These are phyloP conservation scores for Pleuronectes platessa DNA, from an alignment of 2,113 vertebrate species.

Conservation along the genomic window DNA sequence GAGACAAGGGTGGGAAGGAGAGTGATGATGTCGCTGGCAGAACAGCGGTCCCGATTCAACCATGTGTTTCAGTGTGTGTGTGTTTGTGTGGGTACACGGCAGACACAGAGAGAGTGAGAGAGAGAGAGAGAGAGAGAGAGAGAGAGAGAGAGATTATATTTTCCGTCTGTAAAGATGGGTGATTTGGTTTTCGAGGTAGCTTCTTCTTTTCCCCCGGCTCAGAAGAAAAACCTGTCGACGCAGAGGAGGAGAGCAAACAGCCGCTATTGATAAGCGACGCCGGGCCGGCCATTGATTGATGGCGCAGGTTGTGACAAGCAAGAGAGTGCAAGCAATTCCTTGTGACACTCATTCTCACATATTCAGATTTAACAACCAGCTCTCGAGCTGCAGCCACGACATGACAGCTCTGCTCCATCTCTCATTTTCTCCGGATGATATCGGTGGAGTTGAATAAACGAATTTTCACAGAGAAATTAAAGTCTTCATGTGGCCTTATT, in stretches of 20 bases:
- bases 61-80: constrained; percentile 62
- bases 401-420: not conserved
- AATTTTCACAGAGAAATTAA: not conserved
- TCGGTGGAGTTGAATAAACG: not conserved
- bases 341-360: constrained; percentile 2
- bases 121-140: not conserved
- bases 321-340: not conserved
- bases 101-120: constrained; percentile 27
- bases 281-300: constrained; percentile 43
- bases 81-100: constrained; percentile 32
- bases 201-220: constrained; percentile 14
- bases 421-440: not conserved
- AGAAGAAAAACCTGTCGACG: constrained; percentile 41
- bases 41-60: constrained; percentile 70
- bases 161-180: constrained; percentile 30
- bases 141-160: constrained; percentile 19
- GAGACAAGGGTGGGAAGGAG: constrained; percentile 79
- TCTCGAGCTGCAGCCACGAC: not conserved
- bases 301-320: constrained; percentile 34
- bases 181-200: constrained; percentile 34
- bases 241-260: constrained; percentile 25
- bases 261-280: constrained; percentile 32
- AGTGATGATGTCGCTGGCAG: constrained; percentile 78
- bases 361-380: not conserved
- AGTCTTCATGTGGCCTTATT: not conserved